Evolutionary conservation across 2,888 invertebrate genomes (phyloP).

Genomic region (Drosophila pegasa): DNA sequence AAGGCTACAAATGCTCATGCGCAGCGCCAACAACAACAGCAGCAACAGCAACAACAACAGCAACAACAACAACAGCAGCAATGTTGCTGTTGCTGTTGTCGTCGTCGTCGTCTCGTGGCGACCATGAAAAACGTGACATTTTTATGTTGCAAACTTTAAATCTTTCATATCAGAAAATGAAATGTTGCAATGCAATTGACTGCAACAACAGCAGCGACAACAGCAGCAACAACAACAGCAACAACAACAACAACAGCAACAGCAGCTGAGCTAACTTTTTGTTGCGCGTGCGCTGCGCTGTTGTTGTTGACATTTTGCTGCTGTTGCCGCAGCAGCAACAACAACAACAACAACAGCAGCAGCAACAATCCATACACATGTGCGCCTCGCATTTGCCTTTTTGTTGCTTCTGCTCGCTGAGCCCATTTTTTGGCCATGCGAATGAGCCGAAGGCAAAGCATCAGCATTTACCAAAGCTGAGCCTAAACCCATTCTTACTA

Average conservation of each 20-base stretch:
- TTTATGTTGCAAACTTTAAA: conserved; percentile 84
- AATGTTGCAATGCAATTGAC: conserved; percentile 79
- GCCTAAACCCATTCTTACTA: neutral
- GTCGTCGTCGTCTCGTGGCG: conserved; percentile 66
- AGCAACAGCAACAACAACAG: conserved; percentile 36
- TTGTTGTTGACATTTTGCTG: conserved; percentile 76
- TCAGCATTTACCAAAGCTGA: conserved; percentile 7
- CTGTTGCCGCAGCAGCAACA: conserved; percentile 30
- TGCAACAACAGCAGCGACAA: conserved; percentile 65
- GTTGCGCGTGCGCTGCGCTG: conserved; percentile 71
- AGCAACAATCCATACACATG: conserved; percentile 47
- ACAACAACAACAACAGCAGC: conserved; percentile 19
- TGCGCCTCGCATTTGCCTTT: conserved; percentile 33
- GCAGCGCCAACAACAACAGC: conserved; percentile 66
- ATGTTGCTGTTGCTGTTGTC: conserved; percentile 28
- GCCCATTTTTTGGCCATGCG: conserved; percentile 22
- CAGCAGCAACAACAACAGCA: conserved; percentile 47
- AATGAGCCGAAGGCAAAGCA: neutral
- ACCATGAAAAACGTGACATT: conserved; percentile 85
- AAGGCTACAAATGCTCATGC: conserved; percentile 75
- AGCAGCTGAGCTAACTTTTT: conserved; percentile 52
- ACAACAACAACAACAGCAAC: conserved; percentile 23
- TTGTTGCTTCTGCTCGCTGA: conserved; percentile 20
- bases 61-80: conserved; percentile 38
- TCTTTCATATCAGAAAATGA: conserved; percentile 83